Conservation (phyloP, 2,888 invertebrate genomes). For the Lucinisca nassula region DNA sequence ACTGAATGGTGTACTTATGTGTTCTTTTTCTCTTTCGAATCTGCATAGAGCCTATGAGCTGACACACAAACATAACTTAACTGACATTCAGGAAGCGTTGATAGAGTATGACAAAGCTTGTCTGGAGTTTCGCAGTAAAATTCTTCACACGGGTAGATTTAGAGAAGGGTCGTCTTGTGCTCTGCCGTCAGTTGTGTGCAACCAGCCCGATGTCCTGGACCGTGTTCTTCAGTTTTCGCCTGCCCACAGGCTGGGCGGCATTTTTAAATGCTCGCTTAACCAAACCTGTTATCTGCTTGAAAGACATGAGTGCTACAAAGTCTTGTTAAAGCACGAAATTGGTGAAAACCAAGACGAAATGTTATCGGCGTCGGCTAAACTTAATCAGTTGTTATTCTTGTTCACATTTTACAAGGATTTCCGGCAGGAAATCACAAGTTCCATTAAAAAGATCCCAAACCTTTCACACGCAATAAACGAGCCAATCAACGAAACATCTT, state of each 20-base stretch:
- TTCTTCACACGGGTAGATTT: background rate
- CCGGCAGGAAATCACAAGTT: background rate
- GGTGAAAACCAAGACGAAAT: no score
- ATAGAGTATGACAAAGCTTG: background rate
- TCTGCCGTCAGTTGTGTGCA: background rate
- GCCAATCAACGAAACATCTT: background rate
- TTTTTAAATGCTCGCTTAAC: background rate
- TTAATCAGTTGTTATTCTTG: background rate
- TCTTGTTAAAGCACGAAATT: background rate
- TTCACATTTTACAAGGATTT: background rate
- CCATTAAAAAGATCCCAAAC: background rate
- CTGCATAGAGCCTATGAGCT: background rate
- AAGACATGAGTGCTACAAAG: background rate
- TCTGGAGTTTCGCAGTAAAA: background rate
- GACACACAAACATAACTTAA: background rate
- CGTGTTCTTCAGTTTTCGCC: background rate
- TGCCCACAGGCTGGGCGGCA: background rate
- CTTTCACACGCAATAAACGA: background rate
- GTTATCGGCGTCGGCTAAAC: no score
- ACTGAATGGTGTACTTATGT: background rate
- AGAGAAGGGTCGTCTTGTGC: background rate
- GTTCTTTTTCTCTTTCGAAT: background rate
- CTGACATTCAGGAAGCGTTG: background rate
- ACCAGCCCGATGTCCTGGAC: background rate
- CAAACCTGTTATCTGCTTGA: background rate